Evolutionary conservation across 2,113 vertebrate species (phyloP), one percentile per base, ranked within the genome.

Genomic region (Chloebia gouldiae): DNA sequence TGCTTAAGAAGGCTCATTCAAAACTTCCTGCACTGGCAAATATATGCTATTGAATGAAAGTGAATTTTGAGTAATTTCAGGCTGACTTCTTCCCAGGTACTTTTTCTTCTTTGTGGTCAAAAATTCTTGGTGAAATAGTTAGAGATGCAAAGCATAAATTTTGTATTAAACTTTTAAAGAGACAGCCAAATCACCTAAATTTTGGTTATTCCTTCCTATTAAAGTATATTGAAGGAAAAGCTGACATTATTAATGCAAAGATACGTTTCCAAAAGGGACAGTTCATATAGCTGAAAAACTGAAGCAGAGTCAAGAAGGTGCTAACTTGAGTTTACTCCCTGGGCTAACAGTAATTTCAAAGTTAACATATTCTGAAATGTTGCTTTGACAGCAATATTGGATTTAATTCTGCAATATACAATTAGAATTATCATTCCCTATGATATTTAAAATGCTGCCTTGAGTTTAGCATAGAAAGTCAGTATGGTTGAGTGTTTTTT

Each of bases 351-450:
- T 50, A 82, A 88, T 94, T 95, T 94, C 68, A 47, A 92, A 95
- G 71, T 90, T 88, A 94, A 88, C 15, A 0, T 63, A 42, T 90
- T 90, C 76, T 73, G 71, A 80, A 75, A 82, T 51, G 88, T 92
- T 95, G 84, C 89, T 96, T 95, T 97, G 87, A 91, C 84, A 92
- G 91, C 54, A 73, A 13, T 87, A 79, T 88, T 79, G 28, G 63
- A 90, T 96, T 83, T 92, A 85, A 85, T 93, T 69, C 73, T 73
- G 59, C 65, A 89, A 53, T 30, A 40, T 84, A 65, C 66, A 89
- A 85, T 95, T 94, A 93, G 69, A 86, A 78, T 95, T 93, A 86
- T 92, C 86, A 71, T 86, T 92, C 70, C 45, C 33, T 65, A 70
- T 92, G 88, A 77, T 86, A 86, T 75, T 91, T 96, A 81, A 93